Evolutionary conservation across 2,888 invertebrate genomes (phyloP), one percentile per base, ranked within the genome.

Genomic region (Drosophila picticornis): DNA sequence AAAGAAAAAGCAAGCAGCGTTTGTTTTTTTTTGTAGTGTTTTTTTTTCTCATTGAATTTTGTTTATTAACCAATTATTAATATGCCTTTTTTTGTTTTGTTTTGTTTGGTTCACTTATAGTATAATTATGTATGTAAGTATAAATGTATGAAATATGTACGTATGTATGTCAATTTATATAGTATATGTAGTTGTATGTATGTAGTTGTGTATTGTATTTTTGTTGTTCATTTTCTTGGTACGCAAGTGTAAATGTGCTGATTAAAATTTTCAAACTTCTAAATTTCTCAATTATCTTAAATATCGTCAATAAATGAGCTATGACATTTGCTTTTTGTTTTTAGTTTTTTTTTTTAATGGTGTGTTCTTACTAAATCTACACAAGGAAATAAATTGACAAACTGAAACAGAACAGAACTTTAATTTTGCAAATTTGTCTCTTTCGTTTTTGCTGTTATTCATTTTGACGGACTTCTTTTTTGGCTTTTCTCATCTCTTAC

Each of bases 21-120:
- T 70, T 72, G 73, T 58, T 58, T 71, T 62, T 75, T 76, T 73
- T 65, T 58, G 53, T 78, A 70, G 70, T 68, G 75, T 72, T 72
- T 59, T 80, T 74, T 74, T 82, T 73, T 78, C 57, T 79, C 70
- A 74, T 67, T 88, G 72, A 84, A 77, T 83, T 88, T 89, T 78
- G 76, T 89, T 88, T 88, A 88, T 88, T 88, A 86, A 89, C 90
- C 89, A 88, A 88, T 88, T 89, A 90, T 79, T 74, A 77, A 78
- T 73, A 75, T 75, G 70, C 69, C 75, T 82, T 80, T 79, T 61
- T 70, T 77, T 72, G 51, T 62, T 78, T 72, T 68, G 59, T 77
- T 82, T 84, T 80, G 56, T 72, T 79, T 59, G 58, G 50, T 80
- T 75, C 57, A 78, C 90, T 88, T 88, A 90, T 75, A 79, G 75